Evolutionary conservation across 1,140 invertebrate species (phyloP).

Genomic region (Steinernema khuongi): DNA sequence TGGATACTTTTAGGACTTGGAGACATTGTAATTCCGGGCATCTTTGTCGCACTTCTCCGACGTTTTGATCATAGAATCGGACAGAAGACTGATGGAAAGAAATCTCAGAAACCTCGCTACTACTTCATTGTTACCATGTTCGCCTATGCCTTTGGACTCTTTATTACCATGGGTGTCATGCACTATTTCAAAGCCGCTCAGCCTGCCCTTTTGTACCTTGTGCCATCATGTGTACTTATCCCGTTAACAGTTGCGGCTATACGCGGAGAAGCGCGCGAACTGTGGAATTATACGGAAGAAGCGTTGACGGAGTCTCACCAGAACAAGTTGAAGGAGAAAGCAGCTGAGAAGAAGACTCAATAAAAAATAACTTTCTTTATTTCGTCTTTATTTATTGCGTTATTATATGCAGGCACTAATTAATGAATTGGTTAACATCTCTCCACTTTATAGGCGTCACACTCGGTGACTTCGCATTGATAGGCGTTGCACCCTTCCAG

Average conservation of each 20-base stretch:
- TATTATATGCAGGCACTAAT: too few relatives aligned
- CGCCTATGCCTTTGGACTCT: slow-evolving; percentile 86
- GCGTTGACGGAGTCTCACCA: slow-evolving; percentile 45
- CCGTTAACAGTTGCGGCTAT: slow-evolving; percentile 79
- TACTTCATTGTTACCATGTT: slow-evolving; percentile 91
- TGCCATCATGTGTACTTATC: slow-evolving; percentile 85
- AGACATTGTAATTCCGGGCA: slow-evolving; percentile 97
- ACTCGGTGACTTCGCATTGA: too few relatives aligned
- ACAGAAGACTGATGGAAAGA: slow-evolving; percentile 34
- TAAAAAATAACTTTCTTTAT: too few relatives aligned
- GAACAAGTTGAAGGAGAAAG: slow-evolving; percentile 35
- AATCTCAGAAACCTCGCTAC: slow-evolving; percentile 73
- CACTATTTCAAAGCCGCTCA: slow-evolving; percentile 82
- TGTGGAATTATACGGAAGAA: slow-evolving; percentile 58
- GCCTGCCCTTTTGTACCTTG: slow-evolving; percentile 91
- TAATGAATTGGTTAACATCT: too few relatives aligned
- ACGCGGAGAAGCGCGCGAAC: slow-evolving; percentile 70
- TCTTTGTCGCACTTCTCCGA: slow-evolving; percentile 92
- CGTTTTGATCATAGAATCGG: slow-evolving; percentile 88
- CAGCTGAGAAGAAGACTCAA: slow-evolving; percentile 31
- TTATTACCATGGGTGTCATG: slow-evolving; percentile 93
- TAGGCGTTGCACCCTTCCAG: too few relatives aligned
- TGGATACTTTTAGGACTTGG: slow-evolving; percentile 69
- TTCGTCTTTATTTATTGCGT: too few relatives aligned
- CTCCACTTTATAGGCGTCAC: too few relatives aligned